These are phyloP conservation scores for Myripristis jacobus DNA, from an alignment of 2,797 vertebrate genomes.

Conservation along the genomic window DNA sequence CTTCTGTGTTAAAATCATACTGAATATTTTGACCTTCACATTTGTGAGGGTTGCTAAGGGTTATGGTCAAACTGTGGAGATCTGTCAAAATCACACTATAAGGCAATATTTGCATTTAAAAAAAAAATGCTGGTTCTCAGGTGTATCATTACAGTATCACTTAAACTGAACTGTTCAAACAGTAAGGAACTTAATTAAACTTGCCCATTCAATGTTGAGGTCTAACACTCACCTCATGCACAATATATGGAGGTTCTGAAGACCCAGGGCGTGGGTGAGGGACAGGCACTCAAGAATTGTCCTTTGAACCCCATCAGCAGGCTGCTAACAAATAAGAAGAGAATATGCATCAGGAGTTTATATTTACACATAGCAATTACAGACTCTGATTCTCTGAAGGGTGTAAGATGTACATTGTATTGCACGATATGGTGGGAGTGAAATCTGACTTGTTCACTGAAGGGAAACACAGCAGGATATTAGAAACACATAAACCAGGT, in stretches of 20 bases:
- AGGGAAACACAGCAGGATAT: constrained; percentile 12
- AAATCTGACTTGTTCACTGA: not conserved
- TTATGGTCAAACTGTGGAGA: too few species aligned
- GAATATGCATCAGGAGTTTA: not conserved
- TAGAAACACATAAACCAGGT: not conserved
- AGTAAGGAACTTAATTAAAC: not conserved
- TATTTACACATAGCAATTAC: not conserved
- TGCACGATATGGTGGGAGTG: not conserved
- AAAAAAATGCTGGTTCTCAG: too few species aligned
- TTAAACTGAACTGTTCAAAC: not conserved
- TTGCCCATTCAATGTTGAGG: not conserved
- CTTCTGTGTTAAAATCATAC: not conserved
- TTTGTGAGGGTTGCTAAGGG: too few species aligned
- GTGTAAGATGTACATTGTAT: not conserved
- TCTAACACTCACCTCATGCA: constrained; percentile 89
- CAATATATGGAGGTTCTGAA: constrained; percentile 86
- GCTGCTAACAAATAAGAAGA: constrained; percentile 71
- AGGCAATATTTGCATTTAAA: too few species aligned
- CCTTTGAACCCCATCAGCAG: constrained; percentile 86
- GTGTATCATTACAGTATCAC: too few species aligned
- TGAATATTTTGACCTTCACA: too few species aligned
- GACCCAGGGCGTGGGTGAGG: constrained; percentile 89
- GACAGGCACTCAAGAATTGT: constrained; percentile 91
- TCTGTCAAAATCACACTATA: too few species aligned
- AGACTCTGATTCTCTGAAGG: not conserved